Evolutionary conservation across 2,113 vertebrate species (phyloP), one percentile per base, ranked within the genome.

Genomic region (Nannobrachium achirus): DNA sequence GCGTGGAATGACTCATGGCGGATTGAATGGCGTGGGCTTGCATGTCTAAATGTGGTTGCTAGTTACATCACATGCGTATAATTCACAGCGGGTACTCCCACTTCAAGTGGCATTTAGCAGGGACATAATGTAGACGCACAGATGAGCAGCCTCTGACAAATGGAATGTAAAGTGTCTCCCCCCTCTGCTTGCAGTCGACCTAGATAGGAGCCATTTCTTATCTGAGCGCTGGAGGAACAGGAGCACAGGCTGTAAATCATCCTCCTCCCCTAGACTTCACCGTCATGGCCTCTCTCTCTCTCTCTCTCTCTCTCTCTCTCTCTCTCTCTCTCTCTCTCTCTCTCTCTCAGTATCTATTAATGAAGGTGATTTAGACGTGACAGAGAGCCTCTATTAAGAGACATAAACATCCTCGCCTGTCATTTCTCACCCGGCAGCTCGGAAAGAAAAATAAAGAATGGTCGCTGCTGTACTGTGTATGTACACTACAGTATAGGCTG

Each of bases 181-280:
- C 69, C 73, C 69, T 44, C 70, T 44, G 84, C 67, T 71, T 50
- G 73, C 41, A 41, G 65, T 70, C 86, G 85, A 87, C 88, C 89
- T 82, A 86, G 75, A 88, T 86, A 80, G 81, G 61, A 81, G 80
- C 81, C 73, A 73, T 84, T 82, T 86, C 81, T 85, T 69, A 63
- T 82, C 80, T 72, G n/a, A 68, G 83, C 81, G 73, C 71, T 68
- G 83, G 69, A 83, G 80, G 84, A 90, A 87, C 19, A 84, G 83
- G 79, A 86, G 67, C 86, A 71, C 77, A 82, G 77, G 86, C 81
- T 42, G 82, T 89, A 87, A 87, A 89, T 89, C 86, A 90, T 83
- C 79, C 72, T 61, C 72, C 79, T n/a, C n/a, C 66, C 71, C 76
- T 73, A 77, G 82, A 81, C 82, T 82, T 75, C 46, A 62, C 81